Evolutionary conservation across 2,888 invertebrate species (phyloP).

Genomic region (Muschampia plurimacula): DNA sequence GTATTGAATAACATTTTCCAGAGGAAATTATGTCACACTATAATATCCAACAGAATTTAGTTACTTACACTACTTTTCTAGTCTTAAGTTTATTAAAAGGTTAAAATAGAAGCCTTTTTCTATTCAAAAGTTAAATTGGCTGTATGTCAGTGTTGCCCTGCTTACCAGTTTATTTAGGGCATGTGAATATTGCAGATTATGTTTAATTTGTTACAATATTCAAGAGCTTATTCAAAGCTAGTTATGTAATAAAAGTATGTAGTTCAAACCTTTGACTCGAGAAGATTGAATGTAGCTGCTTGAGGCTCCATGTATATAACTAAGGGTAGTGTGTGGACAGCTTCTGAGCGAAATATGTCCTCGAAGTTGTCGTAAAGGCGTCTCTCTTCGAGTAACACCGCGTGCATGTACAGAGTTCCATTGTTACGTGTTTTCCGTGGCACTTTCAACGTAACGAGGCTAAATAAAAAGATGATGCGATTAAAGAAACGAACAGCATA

Average conservation of each 20-base stretch:
- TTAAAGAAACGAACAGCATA: neutral
- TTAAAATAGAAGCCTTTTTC: too few species aligned
- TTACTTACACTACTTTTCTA: too few species aligned
- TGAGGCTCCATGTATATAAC: constrained; percentile 91
- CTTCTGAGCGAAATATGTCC: constrained; percentile 85
- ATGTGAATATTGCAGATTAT: neutral
- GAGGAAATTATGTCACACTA: too few species aligned
- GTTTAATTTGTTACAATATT: neutral
- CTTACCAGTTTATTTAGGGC: too few species aligned
- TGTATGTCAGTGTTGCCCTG: too few species aligned
- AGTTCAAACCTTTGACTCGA: constrained; percentile 75
- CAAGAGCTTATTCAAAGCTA: too few species aligned
- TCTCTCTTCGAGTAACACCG: constrained; percentile 85
- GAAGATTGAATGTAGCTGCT: constrained; percentile 90
- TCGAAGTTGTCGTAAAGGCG: constrained; percentile 83
- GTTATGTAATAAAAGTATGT: constrained; percentile 6
- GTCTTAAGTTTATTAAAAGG: too few species aligned
- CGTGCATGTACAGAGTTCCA: constrained; percentile 93
- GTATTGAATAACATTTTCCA: too few species aligned
- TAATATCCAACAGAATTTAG: too few species aligned
- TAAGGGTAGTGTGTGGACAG: constrained; percentile 88
- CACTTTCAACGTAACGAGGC: constrained; percentile 88
- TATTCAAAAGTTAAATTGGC: too few species aligned
- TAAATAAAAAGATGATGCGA: constrained; percentile 54
- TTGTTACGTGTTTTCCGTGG: constrained; percentile 92